These are phyloP conservation scores for Canis aureus DNA, from an alignment of 2,113 vertebrate species.

Conservation along the genomic window DNA sequence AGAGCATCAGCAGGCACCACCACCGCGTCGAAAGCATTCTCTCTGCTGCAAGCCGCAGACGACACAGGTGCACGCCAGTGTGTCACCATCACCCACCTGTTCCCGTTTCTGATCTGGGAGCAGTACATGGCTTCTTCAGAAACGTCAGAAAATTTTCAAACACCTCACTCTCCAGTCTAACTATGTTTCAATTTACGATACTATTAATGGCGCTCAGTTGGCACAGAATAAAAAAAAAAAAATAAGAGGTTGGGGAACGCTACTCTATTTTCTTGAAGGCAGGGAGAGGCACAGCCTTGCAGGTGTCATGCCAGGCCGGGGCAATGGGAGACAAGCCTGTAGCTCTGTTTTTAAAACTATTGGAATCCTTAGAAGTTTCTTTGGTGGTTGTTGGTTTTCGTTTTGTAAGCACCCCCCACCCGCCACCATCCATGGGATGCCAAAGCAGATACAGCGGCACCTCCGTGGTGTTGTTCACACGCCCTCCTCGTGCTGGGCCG, in stretches of 20 bases:
- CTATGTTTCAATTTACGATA: background rate
- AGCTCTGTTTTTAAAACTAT: background rate
- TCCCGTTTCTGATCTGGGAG: background rate
- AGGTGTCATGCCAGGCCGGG: background rate
- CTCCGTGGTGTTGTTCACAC: no score
- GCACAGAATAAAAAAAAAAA: background rate
- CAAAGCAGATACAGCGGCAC: background rate
- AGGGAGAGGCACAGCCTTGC: background rate
- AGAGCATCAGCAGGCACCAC: accelerated
- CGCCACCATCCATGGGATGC: background rate
- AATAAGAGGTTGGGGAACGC: background rate
- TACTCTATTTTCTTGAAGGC: background rate
- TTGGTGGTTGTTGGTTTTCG: background rate
- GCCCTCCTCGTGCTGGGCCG: accelerated
- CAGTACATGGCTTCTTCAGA: background rate
- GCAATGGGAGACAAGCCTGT: background rate
- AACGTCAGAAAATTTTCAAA: background rate
- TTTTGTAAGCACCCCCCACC: no score
- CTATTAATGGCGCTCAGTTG: background rate
- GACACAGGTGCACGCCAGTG: accelerated
- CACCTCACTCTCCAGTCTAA: background rate
- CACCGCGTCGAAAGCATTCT: background rate
- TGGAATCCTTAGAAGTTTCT: background rate
- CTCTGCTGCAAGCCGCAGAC: background rate
- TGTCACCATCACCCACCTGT: background rate